Conservation (phyloP, 2,888 invertebrate species). For the Polylopha cassiicola region DNA sequence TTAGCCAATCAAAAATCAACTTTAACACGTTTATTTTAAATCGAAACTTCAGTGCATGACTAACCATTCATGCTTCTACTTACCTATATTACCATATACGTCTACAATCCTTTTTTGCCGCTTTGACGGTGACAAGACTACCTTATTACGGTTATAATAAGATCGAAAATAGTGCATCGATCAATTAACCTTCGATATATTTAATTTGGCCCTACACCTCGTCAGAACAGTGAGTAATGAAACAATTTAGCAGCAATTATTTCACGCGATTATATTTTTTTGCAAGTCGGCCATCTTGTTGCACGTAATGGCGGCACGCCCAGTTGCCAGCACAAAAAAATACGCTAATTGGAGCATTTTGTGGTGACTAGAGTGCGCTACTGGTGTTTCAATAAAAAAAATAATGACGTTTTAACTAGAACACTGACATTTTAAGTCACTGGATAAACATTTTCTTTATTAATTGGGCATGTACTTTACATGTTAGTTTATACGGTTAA, state of each 20-base stretch:
- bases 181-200: conserved; percentile 24
- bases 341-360: too few relatives aligned
- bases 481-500: too few relatives aligned
- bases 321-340: conserved; percentile 28
- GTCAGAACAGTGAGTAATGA: conserved; percentile 55
- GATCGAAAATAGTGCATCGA: conserved; percentile 10
- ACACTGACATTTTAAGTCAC: too few relatives aligned
- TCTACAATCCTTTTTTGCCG: conserved; percentile 10
- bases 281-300: conserved; percentile 53
- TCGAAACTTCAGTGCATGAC: conserved; percentile 21
- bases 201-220: too few relatives aligned
- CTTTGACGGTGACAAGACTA: conserved; percentile 5
- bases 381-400: conserved; percentile 11
- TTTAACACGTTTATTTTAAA: conserved; percentile 23
- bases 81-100: conserved; percentile 22
- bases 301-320: conserved; percentile 44
- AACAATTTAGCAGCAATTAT: conserved; percentile 61
- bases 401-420: too few relatives aligned
- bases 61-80: conserved; percentile 35
- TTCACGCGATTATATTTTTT: conserved; percentile 51
- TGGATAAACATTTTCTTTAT: too few relatives aligned
- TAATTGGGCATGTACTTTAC: too few relatives aligned
- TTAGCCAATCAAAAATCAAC: conserved; percentile 22
- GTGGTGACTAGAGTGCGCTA: conserved; percentile 20
- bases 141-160: conserved; percentile 13